Percentiles rank a stretch among this genome's conserved stretches.
Conservation (phyloP, 2,113 vertebrate genomes). For the Pseudolaguvia tuberculata region DNA sequence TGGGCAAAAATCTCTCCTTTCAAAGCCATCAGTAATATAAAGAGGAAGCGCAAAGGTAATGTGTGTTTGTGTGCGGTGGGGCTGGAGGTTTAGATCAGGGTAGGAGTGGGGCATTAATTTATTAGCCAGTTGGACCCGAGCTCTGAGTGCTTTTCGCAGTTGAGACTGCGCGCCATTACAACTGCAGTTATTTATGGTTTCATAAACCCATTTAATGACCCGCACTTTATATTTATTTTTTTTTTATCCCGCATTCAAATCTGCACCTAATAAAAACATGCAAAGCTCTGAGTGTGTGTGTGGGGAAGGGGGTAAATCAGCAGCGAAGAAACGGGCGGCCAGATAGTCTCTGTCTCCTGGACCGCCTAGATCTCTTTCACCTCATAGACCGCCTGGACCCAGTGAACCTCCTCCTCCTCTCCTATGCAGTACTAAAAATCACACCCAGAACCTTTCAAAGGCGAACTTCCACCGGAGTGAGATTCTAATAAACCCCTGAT, state of each 20-base stretch:
- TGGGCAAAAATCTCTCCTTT: background rate
- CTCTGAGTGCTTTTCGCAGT: conserved; percentile 46
- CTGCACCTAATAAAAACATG: conserved; percentile 62
- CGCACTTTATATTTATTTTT: conserved; percentile 67
- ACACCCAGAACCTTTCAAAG: conserved; percentile 67
- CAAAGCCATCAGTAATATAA: conserved; percentile 14
- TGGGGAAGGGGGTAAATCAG: background rate
- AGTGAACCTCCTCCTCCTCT: too few relatives aligned
- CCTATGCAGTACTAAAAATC: conserved; percentile 61
- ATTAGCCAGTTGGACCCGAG: conserved; percentile 44
- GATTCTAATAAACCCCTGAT: conserved; percentile 24
- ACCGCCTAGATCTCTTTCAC: too few relatives aligned
- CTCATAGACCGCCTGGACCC: too few relatives aligned
- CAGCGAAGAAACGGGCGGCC: conserved; percentile 45
- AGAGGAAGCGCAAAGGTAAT: background rate
- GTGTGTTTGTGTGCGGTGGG: background rate
- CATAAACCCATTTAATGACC: conserved; percentile 71
- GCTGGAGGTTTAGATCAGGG: background rate
- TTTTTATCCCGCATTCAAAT: conserved; percentile 71
- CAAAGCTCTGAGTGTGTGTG: conserved; percentile 43
- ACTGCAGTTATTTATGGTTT: conserved; percentile 76
- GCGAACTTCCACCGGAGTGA: conserved; percentile 48
- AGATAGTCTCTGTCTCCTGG: conserved; percentile 50
- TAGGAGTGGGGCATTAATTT: conserved; percentile 26
- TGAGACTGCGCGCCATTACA: conserved; percentile 66